Evolutionary conservation across 1,140 invertebrate genomes (phyloP), one percentile per base, ranked within the genome.

Genomic region (Aphis gossypii): DNA sequence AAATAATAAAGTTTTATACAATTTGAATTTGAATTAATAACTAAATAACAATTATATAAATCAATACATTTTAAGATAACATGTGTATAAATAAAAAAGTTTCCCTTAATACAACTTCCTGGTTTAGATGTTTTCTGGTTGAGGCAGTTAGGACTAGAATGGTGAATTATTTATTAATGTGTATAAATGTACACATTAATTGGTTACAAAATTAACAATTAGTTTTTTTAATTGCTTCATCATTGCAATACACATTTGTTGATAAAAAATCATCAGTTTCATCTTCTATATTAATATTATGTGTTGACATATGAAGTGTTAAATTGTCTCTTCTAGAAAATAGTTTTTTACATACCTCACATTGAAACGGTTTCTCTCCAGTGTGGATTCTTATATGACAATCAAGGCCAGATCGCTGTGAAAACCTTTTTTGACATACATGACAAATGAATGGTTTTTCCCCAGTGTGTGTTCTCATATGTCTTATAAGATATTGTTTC

Each of bases 401-500:
- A 41, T 94, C 90, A 35, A 94, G 97, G 97, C n/a, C 97, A 97
- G 95, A 98, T 97, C 89, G 97, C 95, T 94, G 97, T 95, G 94
- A 90, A 38, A 95, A 95, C 21, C 91, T 96, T 94, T 97, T 97
- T 0, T 97, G 97, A 95, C 97, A 98, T 4, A 97, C 95, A 94
- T 97, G 96, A 94, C 97, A 98, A 51, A 96, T 96, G 94, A 96
- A 97, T 5, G 97, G 97, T 93, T 97, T 96, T 95, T 98, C 97
- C 25, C 97, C 97, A 4, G 97, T 97, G 95, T 97, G 97, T 51
- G 97, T 97, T 8, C 96, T 95, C 83, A 97, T 95, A 95, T 98
- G 97, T 21, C 97, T 94, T 94, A 95, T 95, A 44, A 97, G 94
- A 86, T 96, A 95, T 90, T 96, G 96, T 93, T 96, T 96, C 84